Evolutionary conservation across 2,888 invertebrate genomes (phyloP).

Genomic region (Taenaris catops): DNA sequence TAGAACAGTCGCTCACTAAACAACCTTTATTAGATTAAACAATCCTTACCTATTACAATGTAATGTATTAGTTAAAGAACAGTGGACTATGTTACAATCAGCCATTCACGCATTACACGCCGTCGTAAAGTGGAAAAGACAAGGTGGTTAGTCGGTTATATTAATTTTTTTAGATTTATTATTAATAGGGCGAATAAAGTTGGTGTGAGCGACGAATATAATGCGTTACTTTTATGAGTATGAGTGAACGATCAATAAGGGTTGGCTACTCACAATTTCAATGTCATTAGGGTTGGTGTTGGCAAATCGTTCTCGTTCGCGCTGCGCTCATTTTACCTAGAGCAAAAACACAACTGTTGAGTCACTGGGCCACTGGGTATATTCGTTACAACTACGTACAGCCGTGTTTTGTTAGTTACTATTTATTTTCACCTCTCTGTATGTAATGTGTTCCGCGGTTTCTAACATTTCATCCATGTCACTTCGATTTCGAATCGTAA

Average conservation of each 20-base stretch:
- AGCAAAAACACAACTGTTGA: conserved; percentile 32
- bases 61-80: no score
- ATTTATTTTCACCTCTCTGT: neutral
- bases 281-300: conserved; percentile 50
- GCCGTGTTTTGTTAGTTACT: neutral
- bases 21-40: no score
- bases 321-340: conserved; percentile 54
- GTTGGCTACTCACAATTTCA: conserved; percentile 53
- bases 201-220: neutral
- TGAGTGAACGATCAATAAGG: conserved; percentile 19
- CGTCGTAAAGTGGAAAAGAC: no score
- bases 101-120: no score
- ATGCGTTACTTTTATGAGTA: conserved; percentile 11
- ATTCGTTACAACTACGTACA: neutral
- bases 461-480: no score
- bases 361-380: conserved; percentile 7
- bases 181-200: no score
- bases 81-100: no score
- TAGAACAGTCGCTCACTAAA: no score
- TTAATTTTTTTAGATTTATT: no score
- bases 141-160: no score
- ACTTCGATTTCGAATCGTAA: no score
- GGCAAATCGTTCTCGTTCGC: conserved; percentile 44
- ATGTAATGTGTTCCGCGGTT: neutral
- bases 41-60: no score